phyloP scores from a whole-genome alignment of 2,888 invertebrate species.

The Druceiella hillmani region DNA sequence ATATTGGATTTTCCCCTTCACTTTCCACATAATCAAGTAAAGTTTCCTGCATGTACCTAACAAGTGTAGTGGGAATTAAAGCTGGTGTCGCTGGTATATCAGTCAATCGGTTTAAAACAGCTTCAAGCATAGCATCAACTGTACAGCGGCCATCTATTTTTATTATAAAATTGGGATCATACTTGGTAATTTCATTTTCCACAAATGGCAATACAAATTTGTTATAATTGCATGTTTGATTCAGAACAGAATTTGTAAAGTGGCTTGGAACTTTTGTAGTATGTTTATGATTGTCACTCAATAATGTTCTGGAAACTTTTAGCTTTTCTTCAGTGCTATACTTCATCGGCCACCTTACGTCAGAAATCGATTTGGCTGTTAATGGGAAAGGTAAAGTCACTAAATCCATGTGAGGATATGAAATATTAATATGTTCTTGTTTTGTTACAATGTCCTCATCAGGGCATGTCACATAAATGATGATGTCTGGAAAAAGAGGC shows the following conservation, averaged over 20 bases:
- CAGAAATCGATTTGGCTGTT: slow-evolving; percentile 21
- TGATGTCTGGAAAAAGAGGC: slow-evolving; percentile 39
- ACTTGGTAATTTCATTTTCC: slow-evolving; percentile 46
- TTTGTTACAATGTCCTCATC: slow-evolving; percentile 48
- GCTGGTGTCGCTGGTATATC: slow-evolving; percentile 33
- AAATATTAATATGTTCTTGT: slow-evolving; percentile 31
- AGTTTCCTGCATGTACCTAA: too few relatives aligned
- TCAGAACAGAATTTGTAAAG: slow-evolving; percentile 36
- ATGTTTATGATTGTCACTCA: slow-evolving; percentile 43
- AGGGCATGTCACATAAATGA: slow-evolving; percentile 52
- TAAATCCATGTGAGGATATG: slow-evolving; percentile 30
- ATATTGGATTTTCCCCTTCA: slow-evolving; percentile 30
- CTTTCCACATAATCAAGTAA: background rate
- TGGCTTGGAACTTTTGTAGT: slow-evolving; percentile 44
- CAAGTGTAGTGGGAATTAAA: slow-evolving; percentile 38
- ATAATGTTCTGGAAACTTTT: too few relatives aligned
- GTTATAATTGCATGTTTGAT: slow-evolving; percentile 49
- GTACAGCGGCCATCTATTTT: slow-evolving; percentile 54
- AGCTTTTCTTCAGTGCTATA: too few relatives aligned
- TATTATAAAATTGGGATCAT: slow-evolving; percentile 50
- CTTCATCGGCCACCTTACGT: slow-evolving; percentile 35
- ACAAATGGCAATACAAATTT: slow-evolving; percentile 38
- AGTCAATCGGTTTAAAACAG: slow-evolving; percentile 39
- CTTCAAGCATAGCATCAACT: slow-evolving; percentile 43
- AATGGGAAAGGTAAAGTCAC: slow-evolving; percentile 27